A percentile compares a stretch with the other conserved stretches of the same genome.
phyloP scores from a whole-genome alignment of 2,797 vertebrate genomes.

The Apogon talboti region DNA sequence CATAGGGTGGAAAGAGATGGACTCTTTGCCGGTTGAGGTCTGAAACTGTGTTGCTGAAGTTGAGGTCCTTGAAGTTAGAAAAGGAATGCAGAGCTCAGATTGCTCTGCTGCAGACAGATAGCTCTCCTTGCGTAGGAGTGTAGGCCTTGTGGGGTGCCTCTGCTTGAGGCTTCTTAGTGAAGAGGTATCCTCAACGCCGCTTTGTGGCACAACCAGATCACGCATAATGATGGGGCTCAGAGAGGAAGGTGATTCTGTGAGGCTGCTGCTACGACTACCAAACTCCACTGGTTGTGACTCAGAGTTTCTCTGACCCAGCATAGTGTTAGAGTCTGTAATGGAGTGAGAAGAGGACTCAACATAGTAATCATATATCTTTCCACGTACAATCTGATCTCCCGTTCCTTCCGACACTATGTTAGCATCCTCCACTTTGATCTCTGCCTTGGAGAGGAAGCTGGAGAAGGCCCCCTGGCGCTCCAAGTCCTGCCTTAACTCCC shows the following conservation, averaged over 20 bases:
- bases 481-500: conserved; percentile 80
- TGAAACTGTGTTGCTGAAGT: not conserved
- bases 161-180: conserved; percentile 38
- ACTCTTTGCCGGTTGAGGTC: conserved; percentile 29
- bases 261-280: conserved; percentile 35
- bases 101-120: conserved; percentile 82
- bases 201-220: conserved; percentile 69
- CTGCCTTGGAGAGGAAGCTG: conserved; percentile 87
- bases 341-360: conserved; percentile 87
- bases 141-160: conserved; percentile 52
- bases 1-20: conserved; percentile 15
- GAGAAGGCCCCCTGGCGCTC: conserved; percentile 75
- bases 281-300: conserved; percentile 58
- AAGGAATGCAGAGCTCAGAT: conserved; percentile 79
- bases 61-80: conserved; percentile 20
- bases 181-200: conserved; percentile 19
- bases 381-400: conserved; percentile 74
- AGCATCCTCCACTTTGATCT: conserved; percentile 88
- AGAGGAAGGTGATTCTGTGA: conserved; percentile 58
- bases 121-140: conserved; percentile 82
- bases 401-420: conserved; percentile 71
- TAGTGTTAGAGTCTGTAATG: conserved; percentile 58
- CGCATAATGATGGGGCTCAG: conserved; percentile 72
- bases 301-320: conserved; percentile 43
- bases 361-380: conserved; percentile 91